Base-by-base conservation (phyloP, 2,888 invertebrate species). In the Xanthostigma xanthostigma region DNA sequence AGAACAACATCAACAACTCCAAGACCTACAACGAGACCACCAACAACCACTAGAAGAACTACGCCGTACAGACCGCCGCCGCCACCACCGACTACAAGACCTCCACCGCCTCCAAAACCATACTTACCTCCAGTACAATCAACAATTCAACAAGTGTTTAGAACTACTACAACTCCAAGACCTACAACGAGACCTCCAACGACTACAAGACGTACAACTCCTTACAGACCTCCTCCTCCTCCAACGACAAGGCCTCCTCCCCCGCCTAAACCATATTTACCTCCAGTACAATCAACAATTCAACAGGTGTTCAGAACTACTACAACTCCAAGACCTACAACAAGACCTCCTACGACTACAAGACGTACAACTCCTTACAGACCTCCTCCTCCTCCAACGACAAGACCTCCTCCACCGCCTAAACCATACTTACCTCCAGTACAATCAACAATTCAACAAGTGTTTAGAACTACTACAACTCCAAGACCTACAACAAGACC, bases 101-200 rank as follows among this genome's bases (percentile, higher is more conserved):
- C 34, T 8, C 17, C 44, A 4, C 34, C 34, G 2, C 44, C 44
- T 33, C 44, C 44, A 2, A 34, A 12, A 34, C 11, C 44, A 44
- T 44, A 44, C 11, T 44, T 44, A 44, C 44, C 44, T 27, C 44
- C 44, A 9, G n/a, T 35, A 9, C 12, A 39, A 33, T 35, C 44
- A 35, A 44, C 44, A 27, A 11, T 27, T n/a, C 44, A 12, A 11
- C 12, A 27, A 27, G 27, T 35, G 6, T 34, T 35, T 8, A 8
- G 10, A 44, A 44, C 36, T 3, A 44, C 44, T 13, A 44, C 44
- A n/a, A 44, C 44, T 9, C 44, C 36, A 9, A 44, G 36, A 35
- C 44, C 44, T n/a, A 42, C 42, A 9, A 42, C 42, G 1, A 42
- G n/a, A 14, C 42, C 42, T n/a, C 14, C 42, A 13, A 14, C 42